These are phyloP conservation scores for Ectemnius lituratus DNA, from an alignment of 2,888 invertebrate species.

Conservation along the genomic window DNA sequence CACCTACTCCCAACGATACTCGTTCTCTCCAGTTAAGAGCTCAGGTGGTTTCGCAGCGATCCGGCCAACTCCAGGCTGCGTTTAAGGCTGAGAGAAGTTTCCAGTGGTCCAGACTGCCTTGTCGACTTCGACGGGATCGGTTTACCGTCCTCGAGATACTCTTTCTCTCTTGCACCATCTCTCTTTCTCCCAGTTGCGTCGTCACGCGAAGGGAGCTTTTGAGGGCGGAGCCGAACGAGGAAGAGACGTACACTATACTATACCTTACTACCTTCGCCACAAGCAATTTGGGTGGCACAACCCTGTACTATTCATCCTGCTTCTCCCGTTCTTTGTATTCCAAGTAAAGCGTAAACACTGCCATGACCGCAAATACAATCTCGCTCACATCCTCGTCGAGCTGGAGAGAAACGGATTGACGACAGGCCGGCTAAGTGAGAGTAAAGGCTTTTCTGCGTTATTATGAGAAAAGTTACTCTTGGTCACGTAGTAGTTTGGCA, in stretches of 20 bases:
- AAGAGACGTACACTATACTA: no score
- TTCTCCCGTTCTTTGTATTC: background rate
- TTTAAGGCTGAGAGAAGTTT: conserved; percentile 35
- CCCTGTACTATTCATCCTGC: background rate
- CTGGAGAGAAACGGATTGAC: background rate
- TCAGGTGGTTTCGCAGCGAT: conserved; percentile 45
- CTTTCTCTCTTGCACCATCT: conserved; percentile 1
- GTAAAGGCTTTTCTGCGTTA: conserved; percentile 1
- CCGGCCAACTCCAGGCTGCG: conserved; percentile 30
- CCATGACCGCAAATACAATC: conserved; percentile 49
- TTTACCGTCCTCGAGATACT: conserved; percentile 35
- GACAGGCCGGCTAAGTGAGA: background rate
- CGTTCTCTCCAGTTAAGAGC: conserved; percentile 48
- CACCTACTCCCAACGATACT: conserved; percentile 15
- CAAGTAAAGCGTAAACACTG: no score
- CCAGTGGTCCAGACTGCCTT: conserved; percentile 30
- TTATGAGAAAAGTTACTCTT: no score
- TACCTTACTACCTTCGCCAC: no score
- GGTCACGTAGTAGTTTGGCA: no score
- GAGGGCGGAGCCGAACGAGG: no score
- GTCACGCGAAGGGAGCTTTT: no score
- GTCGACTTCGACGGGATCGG: conserved; percentile 32
- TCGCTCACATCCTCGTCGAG: conserved; percentile 19
- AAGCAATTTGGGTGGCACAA: no score
- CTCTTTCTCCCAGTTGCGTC: no score